Evolutionary conservation across 1,140 invertebrate species (phyloP), one percentile per base, ranked within the genome.

Genomic region (Ptiloglossa arizonensis): DNA sequence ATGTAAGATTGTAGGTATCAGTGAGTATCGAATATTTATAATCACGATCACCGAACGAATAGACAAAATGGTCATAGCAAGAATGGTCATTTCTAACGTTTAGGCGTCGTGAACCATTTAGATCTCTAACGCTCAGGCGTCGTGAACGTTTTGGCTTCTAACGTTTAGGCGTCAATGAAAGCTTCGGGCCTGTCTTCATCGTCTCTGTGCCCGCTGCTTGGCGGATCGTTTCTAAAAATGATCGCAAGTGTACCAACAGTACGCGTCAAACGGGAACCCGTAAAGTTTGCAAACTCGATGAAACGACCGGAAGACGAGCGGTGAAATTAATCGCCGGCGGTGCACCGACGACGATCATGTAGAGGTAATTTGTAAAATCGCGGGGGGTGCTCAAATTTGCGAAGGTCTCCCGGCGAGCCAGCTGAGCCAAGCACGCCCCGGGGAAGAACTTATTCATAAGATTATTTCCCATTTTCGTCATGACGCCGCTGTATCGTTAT

Each of bases 401-500:
- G 17, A 11, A 19, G 56, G 9, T 52, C 46, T 70, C 56, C n/a
- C 27, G 44, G 24, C 35, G 56, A 48, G 52, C 46, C 17, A 44
- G 35, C 57, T n/a, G 67, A 29, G 68, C 35, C 35, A 63, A 77
- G 46, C 68, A 77, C 57, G 57, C 75, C 79, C 75, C 64, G 60
- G 79, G 79, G 68, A 88, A 77, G 78, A 79, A 87, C 80, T 88
- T 87, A 89, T 89, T 88, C 84, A 86, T 86, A 85, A 89, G 88
- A 92, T 91, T 90, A 92, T 90, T 91, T 91, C 87, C 89, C 89
- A 90, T 91, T 92, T 92, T 87, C 88, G 88, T 87, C 86, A 91
- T 89, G 87, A 82, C 86, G 85, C 83, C 62, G 79, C 79, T 87
- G 89, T 93, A 91, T 93, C 91, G 91, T 92, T 91, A 91, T 92